Evolutionary conservation across 2,797 vertebrate genomes (phyloP).

Genomic region (Eulemur coronatus): DNA sequence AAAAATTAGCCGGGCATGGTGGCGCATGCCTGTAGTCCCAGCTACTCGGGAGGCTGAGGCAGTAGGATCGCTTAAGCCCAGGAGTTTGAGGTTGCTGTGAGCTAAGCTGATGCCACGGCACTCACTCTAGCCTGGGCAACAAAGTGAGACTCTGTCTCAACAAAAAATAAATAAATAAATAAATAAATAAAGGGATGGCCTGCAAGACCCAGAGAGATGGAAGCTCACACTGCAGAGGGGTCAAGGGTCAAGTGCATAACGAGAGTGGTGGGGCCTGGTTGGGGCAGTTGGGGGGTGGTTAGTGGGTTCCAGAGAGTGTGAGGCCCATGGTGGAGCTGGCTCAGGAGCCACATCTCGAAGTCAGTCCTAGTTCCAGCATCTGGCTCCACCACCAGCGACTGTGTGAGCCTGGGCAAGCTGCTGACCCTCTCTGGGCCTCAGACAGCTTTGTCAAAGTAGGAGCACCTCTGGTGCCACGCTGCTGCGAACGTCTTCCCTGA

Average conservation of each 20-base stretch:
- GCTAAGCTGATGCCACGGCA: too few relatives aligned
- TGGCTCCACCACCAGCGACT: not conserved
- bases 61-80: too few relatives aligned
- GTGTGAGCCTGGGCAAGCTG: not conserved
- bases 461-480: fast-evolving
- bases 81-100: too few relatives aligned
- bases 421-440: not conserved
- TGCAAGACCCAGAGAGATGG: not conserved
- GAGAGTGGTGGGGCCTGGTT: not conserved
- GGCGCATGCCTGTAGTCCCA: too few relatives aligned
- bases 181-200: not conserved
- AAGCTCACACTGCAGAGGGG: not conserved
- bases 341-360: not conserved
- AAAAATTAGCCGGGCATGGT: too few relatives aligned
- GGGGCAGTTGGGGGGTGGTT: not conserved
- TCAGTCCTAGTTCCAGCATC: not conserved
- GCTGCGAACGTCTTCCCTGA: not conserved
- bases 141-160: too few relatives aligned
- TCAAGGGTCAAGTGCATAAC: not conserved
- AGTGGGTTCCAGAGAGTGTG: not conserved
- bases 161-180: too few relatives aligned
- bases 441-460: not conserved
- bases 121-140: too few relatives aligned
- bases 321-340: too few relatives aligned
- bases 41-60: too few relatives aligned